A percentile compares a stretch with the other conserved stretches of the same genome.
phyloP scores from a whole-genome alignment of 2,797 vertebrate genomes.

The Chelmon rostratus region DNA sequence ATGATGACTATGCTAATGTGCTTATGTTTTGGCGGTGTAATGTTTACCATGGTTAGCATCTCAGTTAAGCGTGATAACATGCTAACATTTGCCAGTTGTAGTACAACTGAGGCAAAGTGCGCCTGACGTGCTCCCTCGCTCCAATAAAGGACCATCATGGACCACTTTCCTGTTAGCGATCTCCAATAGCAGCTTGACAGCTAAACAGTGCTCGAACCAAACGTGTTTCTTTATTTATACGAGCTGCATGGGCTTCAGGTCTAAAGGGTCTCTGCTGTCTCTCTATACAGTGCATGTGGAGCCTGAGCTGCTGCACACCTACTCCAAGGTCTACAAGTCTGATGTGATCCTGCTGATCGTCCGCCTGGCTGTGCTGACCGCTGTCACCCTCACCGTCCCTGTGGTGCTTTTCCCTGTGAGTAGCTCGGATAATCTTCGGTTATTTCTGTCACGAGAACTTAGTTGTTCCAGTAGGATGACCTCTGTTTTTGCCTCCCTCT shows the following conservation, averaged over 20 bases:
- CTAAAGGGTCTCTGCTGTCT: slow-evolving; percentile 7
- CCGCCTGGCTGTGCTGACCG: slow-evolving; percentile 94
- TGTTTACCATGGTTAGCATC: no score
- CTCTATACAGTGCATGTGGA: slow-evolving; percentile 84
- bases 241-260: not conserved
- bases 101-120: no score
- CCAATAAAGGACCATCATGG: no score
- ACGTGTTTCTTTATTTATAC: not conserved
- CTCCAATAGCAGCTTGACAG: not conserved
- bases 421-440: slow-evolving; percentile 4
- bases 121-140: no score
- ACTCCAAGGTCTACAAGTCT: slow-evolving; percentile 86
- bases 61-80: no score
- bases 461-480: not conserved
- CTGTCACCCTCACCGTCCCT: slow-evolving; percentile 96
- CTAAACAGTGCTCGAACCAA: not conserved
- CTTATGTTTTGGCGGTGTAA: no score
- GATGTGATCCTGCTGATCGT: slow-evolving; percentile 94
- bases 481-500: not conserved
- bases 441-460: rapidly evolving
- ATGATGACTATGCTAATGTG: no score
- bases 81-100: no score
- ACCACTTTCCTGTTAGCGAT: no score
- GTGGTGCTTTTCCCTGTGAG: slow-evolving; percentile 98
- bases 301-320: slow-evolving; percentile 95